Evolutionary conservation across 2,888 invertebrate species (phyloP), one percentile per base, ranked within the genome.

Genomic region (Cancer borealis): DNA sequence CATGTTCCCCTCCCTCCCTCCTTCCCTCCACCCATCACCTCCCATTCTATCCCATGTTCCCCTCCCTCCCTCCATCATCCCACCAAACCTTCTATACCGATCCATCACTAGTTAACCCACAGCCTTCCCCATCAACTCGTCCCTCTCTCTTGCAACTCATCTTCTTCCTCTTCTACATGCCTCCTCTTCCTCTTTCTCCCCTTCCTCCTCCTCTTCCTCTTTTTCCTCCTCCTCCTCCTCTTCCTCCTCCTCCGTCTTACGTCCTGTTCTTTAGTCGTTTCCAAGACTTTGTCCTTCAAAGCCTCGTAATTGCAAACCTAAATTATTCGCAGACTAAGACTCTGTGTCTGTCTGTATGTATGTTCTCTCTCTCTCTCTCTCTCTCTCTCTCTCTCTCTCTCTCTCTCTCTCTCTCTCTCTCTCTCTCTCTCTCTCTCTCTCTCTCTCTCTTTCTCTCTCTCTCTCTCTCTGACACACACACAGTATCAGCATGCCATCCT

Each of bases 191-290:
- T 66, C 66, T 17, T 66, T 17, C n/a, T 79, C 79, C 79, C 2
- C 79, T 26, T 26, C 79, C 79, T 79, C 79, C 79, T 79, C 84
- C 39, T 84, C 84, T 39, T 84, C 84, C 84, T 84, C 84, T 39
- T 84, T 17, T 39, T 84, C 84, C 39, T 84, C 84, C 0, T 84
- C 17, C 14, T 84, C 39, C 39, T 84, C 39, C 84, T 84, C 84
- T 39, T 84, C 84, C 6, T 39, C 84, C 84, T 84, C 84, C 39
- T 84, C 84, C 39, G 39, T 39, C 14, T 39, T 39, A 39, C 39
- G 39, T 84, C 84, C 30, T 14, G 8, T 12, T 84, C 17, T 8
- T 66, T 66, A 0, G 1, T 12, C 39, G 12, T 12, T 26, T 79
- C 30, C 73, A 79, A n/a, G 26, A 8, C n/a, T 26, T 79, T 26